Percentiles rank a stretch among this genome's conserved stretches.
These are phyloP conservation scores for Amphipoea lucens DNA, from an alignment of 2,888 invertebrate species.

Conservation along the genomic window DNA sequence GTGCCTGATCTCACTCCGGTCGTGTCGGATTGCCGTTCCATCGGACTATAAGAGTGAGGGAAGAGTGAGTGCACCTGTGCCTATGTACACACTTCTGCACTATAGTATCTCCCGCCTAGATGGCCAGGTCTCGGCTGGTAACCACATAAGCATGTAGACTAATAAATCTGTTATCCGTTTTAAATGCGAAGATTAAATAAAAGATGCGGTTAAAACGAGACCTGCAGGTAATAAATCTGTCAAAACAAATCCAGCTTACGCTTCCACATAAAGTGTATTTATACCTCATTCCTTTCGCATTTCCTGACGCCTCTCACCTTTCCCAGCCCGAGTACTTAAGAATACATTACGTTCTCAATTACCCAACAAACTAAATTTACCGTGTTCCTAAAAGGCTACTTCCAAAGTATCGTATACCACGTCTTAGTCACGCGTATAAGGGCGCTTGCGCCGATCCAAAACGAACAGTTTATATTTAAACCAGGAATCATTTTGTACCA, in stretches of 20 bases:
- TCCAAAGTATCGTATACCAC: slow-evolving; percentile 44
- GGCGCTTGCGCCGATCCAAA: slow-evolving; percentile 63
- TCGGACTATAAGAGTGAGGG: no score
- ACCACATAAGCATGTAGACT: background rate
- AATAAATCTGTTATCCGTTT: slow-evolving; percentile 26
- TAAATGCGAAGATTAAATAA: slow-evolving; percentile 18
- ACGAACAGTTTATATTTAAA: slow-evolving; percentile 64
- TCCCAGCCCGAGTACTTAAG: slow-evolving; percentile 42
- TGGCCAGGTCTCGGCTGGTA: background rate
- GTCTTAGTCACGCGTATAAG: slow-evolving; percentile 66
- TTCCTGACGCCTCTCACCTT: slow-evolving; percentile 49
- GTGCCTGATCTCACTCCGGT: no score
- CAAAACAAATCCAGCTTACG: slow-evolving; percentile 45
- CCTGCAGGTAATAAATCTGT: slow-evolving; percentile 38
- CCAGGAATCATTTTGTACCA: slow-evolving; percentile 57
- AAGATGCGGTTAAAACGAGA: slow-evolving; percentile 26
- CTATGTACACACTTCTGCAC: no score
- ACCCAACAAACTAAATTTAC: slow-evolving; percentile 64
- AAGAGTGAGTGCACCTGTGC: no score
- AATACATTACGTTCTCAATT: slow-evolving; percentile 65
- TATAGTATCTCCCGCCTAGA: no score
- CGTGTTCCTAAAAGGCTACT: slow-evolving; percentile 56
- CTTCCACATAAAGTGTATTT: slow-evolving; percentile 37
- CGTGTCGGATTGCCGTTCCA: no score
- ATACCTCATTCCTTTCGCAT: slow-evolving; percentile 41